Conservation (phyloP, 1,140 invertebrate genomes). For the Papilio polyxenes region DNA sequence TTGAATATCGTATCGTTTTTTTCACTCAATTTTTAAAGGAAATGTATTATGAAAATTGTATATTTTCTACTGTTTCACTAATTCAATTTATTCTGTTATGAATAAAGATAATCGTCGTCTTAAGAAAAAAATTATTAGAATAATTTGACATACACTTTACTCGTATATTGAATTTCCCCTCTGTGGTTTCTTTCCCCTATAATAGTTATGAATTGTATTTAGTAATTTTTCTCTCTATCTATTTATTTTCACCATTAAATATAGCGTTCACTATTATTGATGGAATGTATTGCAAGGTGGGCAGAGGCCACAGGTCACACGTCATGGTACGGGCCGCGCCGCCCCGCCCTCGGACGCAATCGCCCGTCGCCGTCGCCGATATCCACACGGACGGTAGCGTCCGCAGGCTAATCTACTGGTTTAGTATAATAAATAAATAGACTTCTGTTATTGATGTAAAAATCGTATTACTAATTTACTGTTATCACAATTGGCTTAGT, state of each 20-base stretch:
- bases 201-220: too few species aligned
- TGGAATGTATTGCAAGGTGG: slow-evolving; percentile 53
- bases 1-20: background rate
- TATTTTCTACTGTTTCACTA: too few species aligned
- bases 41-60: background rate
- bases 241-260: background rate
- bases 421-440: background rate
- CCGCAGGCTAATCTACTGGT: background rate
- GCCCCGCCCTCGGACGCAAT: slow-evolving; percentile 66
- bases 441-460: background rate
- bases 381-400: slow-evolving; percentile 39
- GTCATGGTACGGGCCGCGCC: slow-evolving; percentile 70
- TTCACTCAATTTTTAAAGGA: background rate
- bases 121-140: too few species aligned
- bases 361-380: slow-evolving; percentile 47
- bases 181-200: too few species aligned
- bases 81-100: too few species aligned
- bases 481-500: too few species aligned
- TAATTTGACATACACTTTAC: too few species aligned
- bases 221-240: background rate
- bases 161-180: too few species aligned
- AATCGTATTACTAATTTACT: background rate
- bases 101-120: too few species aligned
- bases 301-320: slow-evolving; percentile 74
- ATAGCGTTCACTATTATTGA: slow-evolving; percentile 35